A percentile compares a stretch with the other conserved stretches of the same genome.
Evolutionary conservation across 2,797 vertebrate genomes (phyloP).

Genomic region (Malurus splendens): DNA sequence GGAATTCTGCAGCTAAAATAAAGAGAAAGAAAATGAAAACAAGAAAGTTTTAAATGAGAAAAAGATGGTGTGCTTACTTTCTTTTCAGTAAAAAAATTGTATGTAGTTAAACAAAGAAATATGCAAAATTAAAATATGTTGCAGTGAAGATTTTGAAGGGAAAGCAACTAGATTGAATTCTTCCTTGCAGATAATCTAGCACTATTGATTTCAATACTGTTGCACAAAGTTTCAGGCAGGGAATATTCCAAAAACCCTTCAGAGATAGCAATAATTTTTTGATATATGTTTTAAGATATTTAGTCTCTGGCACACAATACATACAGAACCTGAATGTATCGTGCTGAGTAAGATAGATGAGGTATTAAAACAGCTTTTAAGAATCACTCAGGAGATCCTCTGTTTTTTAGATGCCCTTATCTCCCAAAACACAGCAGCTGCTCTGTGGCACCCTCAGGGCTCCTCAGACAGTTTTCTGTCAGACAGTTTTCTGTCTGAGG

Average conservation of each 20-base stretch:
- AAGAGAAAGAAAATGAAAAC: conserved; percentile 17
- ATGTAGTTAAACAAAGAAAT: background rate
- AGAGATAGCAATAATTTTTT: background rate
- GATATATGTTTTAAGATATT: fast-evolving
- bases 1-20: conserved; percentile 88
- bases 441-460: background rate
- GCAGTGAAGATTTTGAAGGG: background rate
- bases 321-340: background rate
- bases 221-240: background rate
- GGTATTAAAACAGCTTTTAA: background rate
- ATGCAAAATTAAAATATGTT: background rate
- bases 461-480: background rate
- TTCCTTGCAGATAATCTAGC: background rate
- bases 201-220: background rate
- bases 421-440: background rate
- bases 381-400: background rate
- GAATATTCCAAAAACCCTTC: background rate
- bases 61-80: background rate
- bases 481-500: background rate
- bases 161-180: background rate
- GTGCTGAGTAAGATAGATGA: background rate
- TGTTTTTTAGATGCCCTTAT: background rate
- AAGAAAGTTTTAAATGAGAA: background rate
- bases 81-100: background rate
- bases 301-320: background rate